Evolutionary conservation across 2,113 vertebrate genomes (phyloP).

Genomic region (Lophotis ruficrista): DNA sequence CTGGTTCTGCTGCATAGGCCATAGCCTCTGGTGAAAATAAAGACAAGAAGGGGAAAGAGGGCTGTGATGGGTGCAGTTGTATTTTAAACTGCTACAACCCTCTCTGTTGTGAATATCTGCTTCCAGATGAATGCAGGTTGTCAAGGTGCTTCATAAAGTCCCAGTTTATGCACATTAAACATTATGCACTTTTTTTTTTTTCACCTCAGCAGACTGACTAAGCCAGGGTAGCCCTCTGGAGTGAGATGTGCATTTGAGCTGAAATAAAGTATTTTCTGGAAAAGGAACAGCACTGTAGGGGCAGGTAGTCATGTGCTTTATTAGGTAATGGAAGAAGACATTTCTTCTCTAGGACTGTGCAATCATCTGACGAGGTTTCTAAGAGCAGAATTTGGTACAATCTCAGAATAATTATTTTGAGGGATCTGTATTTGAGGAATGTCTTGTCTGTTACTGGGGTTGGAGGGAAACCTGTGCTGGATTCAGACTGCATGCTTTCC

Average conservation of each 20-base stretch:
- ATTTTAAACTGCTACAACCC: neutral
- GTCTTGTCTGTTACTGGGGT: neutral
- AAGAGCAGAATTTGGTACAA: neutral
- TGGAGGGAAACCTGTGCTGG: neutral
- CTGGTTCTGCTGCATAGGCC: neutral
- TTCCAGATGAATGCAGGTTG: neutral
- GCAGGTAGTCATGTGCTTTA: neutral
- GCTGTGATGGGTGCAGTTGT: neutral
- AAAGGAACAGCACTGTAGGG: neutral
- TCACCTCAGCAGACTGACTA: neutral
- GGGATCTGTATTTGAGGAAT: neutral
- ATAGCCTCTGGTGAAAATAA: neutral
- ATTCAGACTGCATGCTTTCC: neutral
- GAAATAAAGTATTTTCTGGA: neutral
- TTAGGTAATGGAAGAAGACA: neutral
- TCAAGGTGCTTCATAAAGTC: neutral
- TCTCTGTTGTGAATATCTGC: neutral
- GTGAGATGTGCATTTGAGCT: neutral
- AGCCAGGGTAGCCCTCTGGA: neutral
- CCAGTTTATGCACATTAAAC: neutral
- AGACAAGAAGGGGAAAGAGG: neutral
- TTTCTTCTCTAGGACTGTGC: neutral
- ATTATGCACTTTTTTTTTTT: no score
- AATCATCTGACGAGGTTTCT: neutral
- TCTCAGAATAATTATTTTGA: neutral